Conservation (phyloP, 2,888 invertebrate species). For the Hylaea fasciaria region DNA sequence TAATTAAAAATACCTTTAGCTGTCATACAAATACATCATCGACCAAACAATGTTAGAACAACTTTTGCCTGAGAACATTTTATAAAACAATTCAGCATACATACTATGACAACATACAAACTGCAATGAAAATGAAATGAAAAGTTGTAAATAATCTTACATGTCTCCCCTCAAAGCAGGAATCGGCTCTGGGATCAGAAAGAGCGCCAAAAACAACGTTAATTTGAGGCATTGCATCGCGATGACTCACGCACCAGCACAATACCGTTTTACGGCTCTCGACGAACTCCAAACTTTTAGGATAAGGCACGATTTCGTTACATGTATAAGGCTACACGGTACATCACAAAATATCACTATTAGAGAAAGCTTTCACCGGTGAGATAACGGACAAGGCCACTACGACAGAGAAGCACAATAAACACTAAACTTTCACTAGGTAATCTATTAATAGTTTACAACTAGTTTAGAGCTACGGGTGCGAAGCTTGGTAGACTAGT, state of each 20-base stretch:
- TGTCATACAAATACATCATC: background rate
- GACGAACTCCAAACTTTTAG: conserved; percentile 59
- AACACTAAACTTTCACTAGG: conserved; percentile 63
- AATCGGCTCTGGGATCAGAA: conserved; percentile 67
- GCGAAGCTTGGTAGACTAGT: conserved; percentile 35
- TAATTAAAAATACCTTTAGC: too few species aligned
- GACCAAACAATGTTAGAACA: conserved; percentile 6
- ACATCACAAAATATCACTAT: conserved; percentile 50
- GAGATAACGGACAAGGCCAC: conserved; percentile 74
- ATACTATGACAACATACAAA: too few species aligned
- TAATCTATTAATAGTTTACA: conserved; percentile 62
- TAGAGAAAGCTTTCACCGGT: conserved; percentile 61
- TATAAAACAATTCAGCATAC: background rate
- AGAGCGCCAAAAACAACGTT: conserved; percentile 62
- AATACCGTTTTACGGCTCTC: conserved; percentile 43
- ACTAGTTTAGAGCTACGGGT: conserved; percentile 40
- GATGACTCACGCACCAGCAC: conserved; percentile 65
- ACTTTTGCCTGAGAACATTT: conserved; percentile 4
- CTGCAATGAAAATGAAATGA: background rate
- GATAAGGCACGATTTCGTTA: conserved; percentile 75
- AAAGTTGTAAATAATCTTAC: conserved; percentile 49
- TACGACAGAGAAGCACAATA: conserved; percentile 64
- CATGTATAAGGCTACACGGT: conserved; percentile 57
- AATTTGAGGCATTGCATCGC: conserved; percentile 67
- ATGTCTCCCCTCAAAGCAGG: conserved; percentile 70